Evolutionary conservation across 2,113 vertebrate species (phyloP), one percentile per base, ranked within the genome.

Genomic region (Pteruthius melanotis): DNA sequence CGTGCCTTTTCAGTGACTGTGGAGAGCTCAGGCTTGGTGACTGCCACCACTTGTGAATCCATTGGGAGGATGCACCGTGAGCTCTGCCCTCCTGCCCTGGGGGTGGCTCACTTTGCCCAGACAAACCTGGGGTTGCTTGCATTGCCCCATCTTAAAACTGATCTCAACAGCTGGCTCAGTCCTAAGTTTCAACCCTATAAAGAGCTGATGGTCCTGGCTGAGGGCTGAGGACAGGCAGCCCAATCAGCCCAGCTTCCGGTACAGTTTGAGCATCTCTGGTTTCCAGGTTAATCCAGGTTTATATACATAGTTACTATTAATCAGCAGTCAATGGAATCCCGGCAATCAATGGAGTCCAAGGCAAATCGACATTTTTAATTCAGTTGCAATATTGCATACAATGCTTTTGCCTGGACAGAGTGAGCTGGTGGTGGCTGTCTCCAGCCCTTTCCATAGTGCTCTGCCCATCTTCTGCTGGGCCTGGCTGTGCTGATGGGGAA

Each of bases 41-140:
- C 11, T 47, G 52, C 23, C 54, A 31, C 33, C 4, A 13, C 56
- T n/a, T 14, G 3, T 35, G 39, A 52, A 21, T 8, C 12, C 4
- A 0, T 63, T 14, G 26, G 68, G 59, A 39, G 24, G 20, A 10
- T 10, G 50, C 28, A 47, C 9, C 21, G 23, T 3, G 31, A 53
- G 56, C 52, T 72, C 26, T 63, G 49, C n/a, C 52, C 77, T 78
- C 35, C 21, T 30, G 39, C 27, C 27, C 17, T 53, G 49, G 54
- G 31, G 47, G 7, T 0, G 0, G 0, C 31, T 49, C 2, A 0
- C 42, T 50, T 30, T 30, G 30, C 22, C 17, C 0, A 0, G 42
- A 10, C 6, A 5, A 30, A 40, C 16, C 24, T 37, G 8, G 30
- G 13, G 7, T 3, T 21, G n/a, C 11, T 56, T 33, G 18, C 1